These are phyloP conservation scores for Lasioglossum marginatum DNA, from an alignment of 2,888 invertebrate genomes.

Conservation along the genomic window DNA sequence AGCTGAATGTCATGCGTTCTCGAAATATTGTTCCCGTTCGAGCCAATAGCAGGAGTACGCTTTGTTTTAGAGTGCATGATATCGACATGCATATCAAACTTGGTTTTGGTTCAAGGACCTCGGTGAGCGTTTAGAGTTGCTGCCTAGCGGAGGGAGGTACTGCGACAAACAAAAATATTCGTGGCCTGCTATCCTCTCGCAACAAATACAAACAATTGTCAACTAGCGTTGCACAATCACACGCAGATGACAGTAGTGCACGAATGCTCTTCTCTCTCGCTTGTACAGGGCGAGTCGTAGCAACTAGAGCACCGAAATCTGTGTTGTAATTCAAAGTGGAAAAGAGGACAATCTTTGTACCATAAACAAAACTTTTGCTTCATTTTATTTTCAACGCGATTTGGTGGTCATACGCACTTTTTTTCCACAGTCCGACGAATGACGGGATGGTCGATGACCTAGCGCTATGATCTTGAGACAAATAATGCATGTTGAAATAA, in stretches of 20 bases:
- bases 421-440: neutral
- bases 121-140: conserved; percentile 9
- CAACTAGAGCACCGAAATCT: neutral
- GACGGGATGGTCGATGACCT: neutral
- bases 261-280: neutral
- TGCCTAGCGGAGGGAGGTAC: neutral
- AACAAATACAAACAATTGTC: neutral
- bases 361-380: neutral
- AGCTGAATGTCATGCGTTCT: conserved; percentile 28
- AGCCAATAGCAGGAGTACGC: conserved; percentile 12
- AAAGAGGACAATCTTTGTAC: neutral
- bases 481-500: neutral
- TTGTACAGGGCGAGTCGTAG: neutral
- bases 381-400: neutral
- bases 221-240: neutral
- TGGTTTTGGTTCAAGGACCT: conserved; percentile 13
- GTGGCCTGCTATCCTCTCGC: neutral
- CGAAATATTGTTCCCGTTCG: conserved; percentile 6
- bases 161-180: neutral
- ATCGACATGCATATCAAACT: conserved; percentile 31
- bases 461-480: neutral
- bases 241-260: neutral
- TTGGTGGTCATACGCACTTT: neutral
- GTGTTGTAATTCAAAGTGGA: neutral
- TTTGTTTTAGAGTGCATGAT: conserved; percentile 14